Conservation (phyloP, 2,797 vertebrate species). For the Poeciliopsis gracilis region DNA sequence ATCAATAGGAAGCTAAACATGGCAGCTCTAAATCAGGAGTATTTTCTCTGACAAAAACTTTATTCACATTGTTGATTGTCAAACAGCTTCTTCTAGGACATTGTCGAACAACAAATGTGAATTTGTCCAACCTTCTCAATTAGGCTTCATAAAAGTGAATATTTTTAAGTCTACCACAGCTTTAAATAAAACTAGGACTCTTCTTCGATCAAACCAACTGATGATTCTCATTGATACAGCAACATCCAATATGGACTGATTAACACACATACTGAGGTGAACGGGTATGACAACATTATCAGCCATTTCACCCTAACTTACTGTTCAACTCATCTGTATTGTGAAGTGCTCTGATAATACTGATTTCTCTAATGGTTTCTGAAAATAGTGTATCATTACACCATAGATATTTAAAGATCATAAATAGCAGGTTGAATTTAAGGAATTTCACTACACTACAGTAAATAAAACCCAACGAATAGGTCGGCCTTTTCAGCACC, state of each 20-base stretch:
- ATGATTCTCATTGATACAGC: background rate
- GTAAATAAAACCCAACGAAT: conserved; percentile 1
- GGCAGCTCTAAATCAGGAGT: background rate
- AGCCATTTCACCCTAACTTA: background rate
- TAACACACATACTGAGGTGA: background rate
- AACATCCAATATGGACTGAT: background rate
- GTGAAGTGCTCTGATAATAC: background rate
- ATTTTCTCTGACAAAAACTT: background rate
- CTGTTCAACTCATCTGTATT: too few relatives aligned
- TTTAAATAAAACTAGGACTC: background rate
- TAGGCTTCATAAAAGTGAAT: background rate
- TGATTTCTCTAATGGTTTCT: background rate
- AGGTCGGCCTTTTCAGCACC: conserved; percentile 13
- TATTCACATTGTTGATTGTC: background rate
- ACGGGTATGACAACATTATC: background rate
- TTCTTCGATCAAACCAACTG: background rate
- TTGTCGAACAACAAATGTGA: background rate
- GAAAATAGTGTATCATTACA: background rate
- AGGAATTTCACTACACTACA: background rate
- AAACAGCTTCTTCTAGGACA: background rate
- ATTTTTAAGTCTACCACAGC: background rate
- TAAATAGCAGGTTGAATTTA: background rate
- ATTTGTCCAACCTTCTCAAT: background rate
- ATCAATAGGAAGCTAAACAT: background rate
- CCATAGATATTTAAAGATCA: background rate